These are phyloP conservation scores for Florisuga fusca DNA, from an alignment of 2,797 vertebrate species.

Conservation along the genomic window DNA sequence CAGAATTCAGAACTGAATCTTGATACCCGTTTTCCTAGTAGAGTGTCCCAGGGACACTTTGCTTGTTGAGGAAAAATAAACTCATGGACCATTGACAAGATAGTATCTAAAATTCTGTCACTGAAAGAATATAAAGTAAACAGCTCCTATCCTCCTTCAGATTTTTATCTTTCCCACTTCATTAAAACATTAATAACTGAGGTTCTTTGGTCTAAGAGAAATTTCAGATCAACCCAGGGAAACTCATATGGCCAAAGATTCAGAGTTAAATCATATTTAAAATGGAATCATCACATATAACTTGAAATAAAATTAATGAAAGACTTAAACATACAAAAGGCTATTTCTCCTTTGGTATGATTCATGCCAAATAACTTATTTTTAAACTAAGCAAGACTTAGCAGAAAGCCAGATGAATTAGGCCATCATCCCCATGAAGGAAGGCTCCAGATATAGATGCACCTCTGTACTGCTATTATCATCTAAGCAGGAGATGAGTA, in stretches of 20 bases:
- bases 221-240: background rate
- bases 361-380: background rate
- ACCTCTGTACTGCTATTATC: background rate
- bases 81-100: background rate
- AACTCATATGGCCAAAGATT: conserved; percentile 4
- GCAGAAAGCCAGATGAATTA: background rate
- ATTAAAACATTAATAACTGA: background rate
- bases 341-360: conserved; percentile 7
- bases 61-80: background rate
- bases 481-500: background rate
- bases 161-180: background rate
- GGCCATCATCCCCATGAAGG: background rate
- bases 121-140: background rate
- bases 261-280: background rate
- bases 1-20: background rate
- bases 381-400: background rate
- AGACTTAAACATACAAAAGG: background rate
- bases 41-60: background rate
- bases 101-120: background rate
- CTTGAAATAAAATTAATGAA: conserved; percentile 39
- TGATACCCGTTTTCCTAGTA: background rate
- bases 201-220: background rate
- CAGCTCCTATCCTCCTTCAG: background rate
- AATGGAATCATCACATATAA: conserved; percentile 1
- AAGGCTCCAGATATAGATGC: background rate